Evolutionary conservation across 2,888 invertebrate genomes (phyloP).

Genomic region (Parelbella ahira): DNA sequence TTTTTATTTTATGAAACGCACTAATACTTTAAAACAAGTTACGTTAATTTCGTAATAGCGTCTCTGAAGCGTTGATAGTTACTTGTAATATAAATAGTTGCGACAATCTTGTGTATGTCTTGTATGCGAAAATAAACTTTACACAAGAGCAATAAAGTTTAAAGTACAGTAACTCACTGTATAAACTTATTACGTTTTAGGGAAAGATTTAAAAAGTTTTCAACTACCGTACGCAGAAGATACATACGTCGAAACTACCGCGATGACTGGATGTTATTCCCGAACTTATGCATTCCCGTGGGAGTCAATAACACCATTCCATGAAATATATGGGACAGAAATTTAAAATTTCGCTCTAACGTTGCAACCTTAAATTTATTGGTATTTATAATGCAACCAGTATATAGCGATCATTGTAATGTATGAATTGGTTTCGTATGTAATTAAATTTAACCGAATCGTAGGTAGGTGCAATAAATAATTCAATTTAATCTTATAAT

Average conservation of each 20-base stretch:
- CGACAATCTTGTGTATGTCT: not conserved
- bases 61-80: not conserved
- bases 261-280: slow-evolving; percentile 49
- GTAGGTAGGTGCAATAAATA: no score
- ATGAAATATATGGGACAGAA: slow-evolving; percentile 50
- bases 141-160: slow-evolving; percentile 11
- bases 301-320: slow-evolving; percentile 73
- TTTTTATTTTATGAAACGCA: no score
- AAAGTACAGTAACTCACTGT: slow-evolving; percentile 26
- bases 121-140: slow-evolving; percentile 1
- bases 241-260: slow-evolving; percentile 30
- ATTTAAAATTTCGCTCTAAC: slow-evolving; percentile 39
- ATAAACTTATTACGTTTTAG: slow-evolving; percentile 34
- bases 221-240: slow-evolving; percentile 38
- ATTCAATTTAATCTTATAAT: no score
- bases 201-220: slow-evolving; percentile 38
- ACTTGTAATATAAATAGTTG: slow-evolving; percentile 7
- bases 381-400: slow-evolving; percentile 28
- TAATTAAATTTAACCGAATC: no score
- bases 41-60: not conserved
- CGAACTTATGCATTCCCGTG: slow-evolving; percentile 52
- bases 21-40: no score
- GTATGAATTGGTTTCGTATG: no score
- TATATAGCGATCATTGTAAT: slow-evolving; percentile 5
- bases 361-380: slow-evolving; percentile 36